A percentile compares a stretch with the other conserved stretches of the same genome.
Conservation (phyloP, 2,888 invertebrate species). For the Synergus laeviventris region DNA sequence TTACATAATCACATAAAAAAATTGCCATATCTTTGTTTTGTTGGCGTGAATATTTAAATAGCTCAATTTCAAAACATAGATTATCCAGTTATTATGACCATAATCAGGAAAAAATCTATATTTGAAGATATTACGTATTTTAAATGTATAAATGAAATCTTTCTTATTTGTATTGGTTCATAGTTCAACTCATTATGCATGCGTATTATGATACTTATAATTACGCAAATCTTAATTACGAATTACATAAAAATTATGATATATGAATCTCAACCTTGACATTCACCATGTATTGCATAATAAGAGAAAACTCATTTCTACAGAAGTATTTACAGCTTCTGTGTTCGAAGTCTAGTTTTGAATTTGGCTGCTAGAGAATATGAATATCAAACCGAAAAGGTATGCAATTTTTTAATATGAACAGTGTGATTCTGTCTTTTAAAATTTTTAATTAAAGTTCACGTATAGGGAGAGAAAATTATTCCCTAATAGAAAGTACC, state of each 20-base stretch:
- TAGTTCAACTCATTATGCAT: slow-evolving; percentile 14
- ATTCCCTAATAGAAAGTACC: too few relatives aligned
- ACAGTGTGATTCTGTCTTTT: too few relatives aligned
- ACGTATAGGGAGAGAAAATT: too few relatives aligned
- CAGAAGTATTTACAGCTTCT: background rate
- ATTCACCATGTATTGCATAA: too few relatives aligned
- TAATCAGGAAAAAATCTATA: background rate
- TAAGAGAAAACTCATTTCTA: too few relatives aligned
- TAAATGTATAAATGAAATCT: background rate
- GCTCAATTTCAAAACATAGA: background rate
- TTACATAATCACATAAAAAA: background rate
- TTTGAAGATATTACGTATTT: background rate
- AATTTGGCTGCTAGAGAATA: slow-evolving; percentile 7
- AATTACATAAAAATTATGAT: too few relatives aligned
- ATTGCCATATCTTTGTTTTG: background rate
- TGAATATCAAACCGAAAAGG: slow-evolving; percentile 11
- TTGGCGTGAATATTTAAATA: background rate
- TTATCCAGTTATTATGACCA: background rate
- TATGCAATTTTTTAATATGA: background rate
- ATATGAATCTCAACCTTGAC: too few relatives aligned
- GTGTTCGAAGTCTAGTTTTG: background rate
- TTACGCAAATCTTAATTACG: background rate
- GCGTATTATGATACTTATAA: slow-evolving; percentile 12
- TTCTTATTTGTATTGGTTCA: slow-evolving; percentile 4
- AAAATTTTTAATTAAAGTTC: too few relatives aligned